Percentiles rank a stretch among this genome's conserved stretches.
Evolutionary conservation across 2,888 invertebrate species (phyloP).

Genomic region (Lycophotia porphyrea): DNA sequence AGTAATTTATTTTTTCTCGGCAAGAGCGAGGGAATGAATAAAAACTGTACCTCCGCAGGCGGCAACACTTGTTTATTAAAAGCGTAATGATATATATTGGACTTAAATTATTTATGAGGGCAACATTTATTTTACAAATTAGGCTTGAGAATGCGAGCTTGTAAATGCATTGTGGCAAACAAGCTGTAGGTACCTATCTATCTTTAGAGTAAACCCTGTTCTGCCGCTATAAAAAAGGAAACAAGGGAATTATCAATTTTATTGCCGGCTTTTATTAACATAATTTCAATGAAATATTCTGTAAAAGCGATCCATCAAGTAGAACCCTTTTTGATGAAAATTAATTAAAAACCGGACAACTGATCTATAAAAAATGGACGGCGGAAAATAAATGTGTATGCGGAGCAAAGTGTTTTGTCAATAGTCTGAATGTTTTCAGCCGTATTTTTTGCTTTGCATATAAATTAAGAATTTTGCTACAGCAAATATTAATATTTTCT

Average conservation of each 20-base stretch:
- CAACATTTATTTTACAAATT: conserved; percentile 65
- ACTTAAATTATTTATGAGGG: conserved; percentile 63
- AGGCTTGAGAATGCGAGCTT: conserved; percentile 33
- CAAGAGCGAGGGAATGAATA: conserved; percentile 54
- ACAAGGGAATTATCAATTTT: conserved; percentile 36
- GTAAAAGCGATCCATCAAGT: conserved; percentile 54
- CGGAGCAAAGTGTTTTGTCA: conserved; percentile 48
- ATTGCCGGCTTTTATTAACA: conserved; percentile 35
- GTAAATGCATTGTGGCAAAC: conserved; percentile 20
- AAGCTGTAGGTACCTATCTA: not conserved
- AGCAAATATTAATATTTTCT: not conserved
- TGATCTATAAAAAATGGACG: conserved; percentile 40
- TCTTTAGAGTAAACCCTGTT: conserved; percentile 7
- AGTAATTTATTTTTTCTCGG: conserved; percentile 55
- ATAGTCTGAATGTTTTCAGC: conserved; percentile 37
- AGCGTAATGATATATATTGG: conserved; percentile 56
- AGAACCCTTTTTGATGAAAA: conserved; percentile 51
- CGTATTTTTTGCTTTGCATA: conserved; percentile 49
- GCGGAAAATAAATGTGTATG: conserved; percentile 50
- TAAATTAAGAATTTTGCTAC: conserved; percentile 32
- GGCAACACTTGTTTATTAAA: conserved; percentile 67
- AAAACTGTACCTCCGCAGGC: conserved; percentile 60
- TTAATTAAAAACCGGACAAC: conserved; percentile 51
- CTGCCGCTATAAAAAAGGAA: conserved; percentile 25
- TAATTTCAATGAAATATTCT: conserved; percentile 33